Evolutionary conservation across 2,113 vertebrate genomes (phyloP), one percentile per base, ranked within the genome.

Genomic region (Tenrec ecaudatus): DNA sequence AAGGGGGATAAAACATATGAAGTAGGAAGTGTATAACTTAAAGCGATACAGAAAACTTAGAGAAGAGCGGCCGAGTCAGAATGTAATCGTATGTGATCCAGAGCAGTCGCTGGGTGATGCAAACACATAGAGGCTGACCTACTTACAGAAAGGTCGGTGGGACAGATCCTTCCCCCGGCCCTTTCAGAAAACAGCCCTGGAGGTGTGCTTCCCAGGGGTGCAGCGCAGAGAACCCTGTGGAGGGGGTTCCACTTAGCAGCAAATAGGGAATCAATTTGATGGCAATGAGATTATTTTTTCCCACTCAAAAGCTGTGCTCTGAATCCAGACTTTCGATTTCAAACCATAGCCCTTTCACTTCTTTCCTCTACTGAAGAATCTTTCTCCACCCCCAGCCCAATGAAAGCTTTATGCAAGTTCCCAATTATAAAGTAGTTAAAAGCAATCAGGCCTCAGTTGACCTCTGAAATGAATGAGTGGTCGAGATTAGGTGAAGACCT

Each of bases 31-130:
- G 31, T 69, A 38, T 16, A 6, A 33, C 2, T 85, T 85, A 82
- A 25, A 78, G 25, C 94, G 11, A 86, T 19, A 40, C 4, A 60
- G 58, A 60, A 60, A 60, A 20, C 58, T 60, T 60, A 64, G 17
- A 64, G 19, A 93, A 92, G 94, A 58, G n/a, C 47, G 82, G 38
- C 66, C 82, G 62, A 88, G 12, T 36, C 82, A 90, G 88, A 77
- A 75, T 89, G 19, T 89, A 87, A 86, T 19, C n/a, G 73, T 86
- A 10, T 88, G 82, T 89, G 33, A 73, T 19, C 58, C 40, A 92
- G 14, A 73, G 71, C 7, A 73, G 31, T 33, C 68, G 8, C 29
- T 69, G 69, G 16, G n/a, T 73, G 33, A 19, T 31, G 3, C 71
- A 73, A 33, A 33, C 31, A 19, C 16, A 6, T 33, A 33, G 8